Conservation (phyloP, 2,797 vertebrate genomes). For the Helicolenus hilgendorfi region DNA sequence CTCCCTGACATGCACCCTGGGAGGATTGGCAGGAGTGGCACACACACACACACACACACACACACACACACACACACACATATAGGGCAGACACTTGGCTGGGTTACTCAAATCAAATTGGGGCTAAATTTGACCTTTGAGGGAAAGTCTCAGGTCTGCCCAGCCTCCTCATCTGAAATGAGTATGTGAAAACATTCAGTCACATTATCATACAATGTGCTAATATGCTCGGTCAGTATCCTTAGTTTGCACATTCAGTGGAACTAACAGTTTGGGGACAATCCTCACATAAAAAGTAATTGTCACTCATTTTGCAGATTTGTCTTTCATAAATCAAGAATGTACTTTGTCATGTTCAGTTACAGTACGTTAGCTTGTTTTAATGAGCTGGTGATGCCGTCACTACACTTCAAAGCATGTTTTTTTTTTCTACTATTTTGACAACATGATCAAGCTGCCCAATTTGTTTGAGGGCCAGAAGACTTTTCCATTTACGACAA, state of each 20-base stretch:
- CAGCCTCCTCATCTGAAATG: conserved; percentile 18
- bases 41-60: conserved; percentile 5
- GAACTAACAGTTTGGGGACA: neutral
- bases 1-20: conserved; percentile 68
- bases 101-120: conserved; percentile 62
- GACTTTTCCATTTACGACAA: conserved; percentile 51
- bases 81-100: conserved; percentile 46
- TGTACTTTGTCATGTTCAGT: neutral
- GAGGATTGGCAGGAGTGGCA: conserved; percentile 51
- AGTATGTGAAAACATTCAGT: conserved; percentile 13
- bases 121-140: conserved; percentile 75
- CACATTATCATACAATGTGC: neutral
- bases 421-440: conserved; percentile 43
- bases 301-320: neutral
- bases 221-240: neutral
- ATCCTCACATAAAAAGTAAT: neutral
- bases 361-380: conserved; percentile 16
- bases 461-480: conserved; percentile 48
- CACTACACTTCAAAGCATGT: conserved; percentile 36
- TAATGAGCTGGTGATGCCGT: conserved; percentile 52
- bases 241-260: neutral
- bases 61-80: conserved; percentile 3
- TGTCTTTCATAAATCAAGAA: neutral
- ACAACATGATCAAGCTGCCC: conserved; percentile 35
- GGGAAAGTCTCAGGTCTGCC: conserved; percentile 62